phyloP scores from a whole-genome alignment of 2,797 vertebrate species.

The Neosalanx taihuensis region DNA sequence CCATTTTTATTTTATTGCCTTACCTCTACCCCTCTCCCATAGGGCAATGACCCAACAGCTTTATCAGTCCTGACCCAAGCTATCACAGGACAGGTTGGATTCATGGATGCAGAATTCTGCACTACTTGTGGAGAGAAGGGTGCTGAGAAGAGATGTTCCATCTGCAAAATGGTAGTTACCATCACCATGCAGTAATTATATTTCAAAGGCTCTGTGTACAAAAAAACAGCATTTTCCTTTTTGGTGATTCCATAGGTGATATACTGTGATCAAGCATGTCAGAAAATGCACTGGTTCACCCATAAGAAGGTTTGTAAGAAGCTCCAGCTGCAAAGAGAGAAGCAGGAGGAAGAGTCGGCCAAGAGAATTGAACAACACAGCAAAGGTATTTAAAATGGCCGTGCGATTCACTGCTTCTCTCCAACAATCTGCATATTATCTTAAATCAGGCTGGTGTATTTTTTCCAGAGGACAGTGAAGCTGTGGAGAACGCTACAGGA shows the following conservation, averaged over 20 bases:
- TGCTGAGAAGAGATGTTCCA: conserved; percentile 91
- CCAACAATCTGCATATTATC: neutral
- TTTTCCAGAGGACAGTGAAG: conserved; percentile 53
- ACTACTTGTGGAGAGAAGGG: conserved; percentile 95
- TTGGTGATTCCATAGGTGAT: conserved; percentile 78
- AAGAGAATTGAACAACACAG: conserved; percentile 73
- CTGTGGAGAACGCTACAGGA: conserved; percentile 51
- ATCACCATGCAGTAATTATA: no score
- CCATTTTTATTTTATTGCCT: neutral
- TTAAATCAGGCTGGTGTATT: neutral
- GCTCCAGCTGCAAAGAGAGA: conserved; percentile 84
- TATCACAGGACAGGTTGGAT: conserved; percentile 96
- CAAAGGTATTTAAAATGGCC: conserved; percentile 53
- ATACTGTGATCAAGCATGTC: conserved; percentile 91
- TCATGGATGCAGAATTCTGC: conserved; percentile 96
- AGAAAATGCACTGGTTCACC: conserved; percentile 96
- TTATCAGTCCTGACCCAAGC: conserved; percentile 96
- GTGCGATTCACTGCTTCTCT: no score
- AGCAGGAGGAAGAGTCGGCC: conserved; percentile 81
- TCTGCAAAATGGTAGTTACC: conserved; percentile 90
- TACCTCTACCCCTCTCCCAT: neutral
- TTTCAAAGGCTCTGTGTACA: no score
- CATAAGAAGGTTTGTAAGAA: conserved; percentile 93
- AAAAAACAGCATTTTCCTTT: neutral
- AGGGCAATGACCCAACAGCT: conserved; percentile 95